Evolutionary conservation across 2,797 vertebrate species (phyloP), one percentile per base, ranked within the genome.

Genomic region (Microctenopoma lineatum): DNA sequence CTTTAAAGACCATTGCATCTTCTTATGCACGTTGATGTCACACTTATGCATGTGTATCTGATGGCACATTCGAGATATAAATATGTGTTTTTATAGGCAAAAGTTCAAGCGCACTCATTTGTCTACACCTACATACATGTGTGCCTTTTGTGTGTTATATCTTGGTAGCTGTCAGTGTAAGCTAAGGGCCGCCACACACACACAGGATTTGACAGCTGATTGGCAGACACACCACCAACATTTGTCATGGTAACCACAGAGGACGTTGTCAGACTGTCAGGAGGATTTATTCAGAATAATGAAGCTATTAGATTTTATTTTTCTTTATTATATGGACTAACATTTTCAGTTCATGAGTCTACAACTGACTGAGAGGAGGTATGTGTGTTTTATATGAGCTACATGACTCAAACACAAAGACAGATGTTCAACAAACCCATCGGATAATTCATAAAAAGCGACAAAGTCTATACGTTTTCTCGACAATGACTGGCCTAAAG

Each of bases 161-260:
- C 75, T 65, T 58, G 41, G 52, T 84, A 44, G 63, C 71, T 84
- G 73, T 84, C 81, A 72, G 62, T 74, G 73, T 85, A 59, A 61
- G 47, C 11, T 27, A 74, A 29, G n/a, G 60, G 58, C 74, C 72
- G 75, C 60, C 65, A 62, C 70, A 70, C 73, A 70, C 73, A 79
- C 48, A 80, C 53, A 67, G 56, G 47, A 72, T 74, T 52, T 86
- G 89, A 89, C 89, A 89, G 83, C 63, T 90, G 87, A 88, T 70
- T 86, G 87, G 62, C 84, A 87, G 84, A 63, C 2, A 44, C 70
- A 81, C 71, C 67, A 65, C 70, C 67, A 84, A 72, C 78, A 82
- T 80, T 75, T 15, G 73, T 80, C 74, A 81, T 71, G 62, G 81
- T 61, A 73, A 84, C 77, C 73, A 61, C 52, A 39, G 62, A 73